A percentile compares a stretch with the other conserved stretches of the same genome.
phyloP scores from a whole-genome alignment of 2,888 invertebrate genomes.

The Blastobasis lacticolella region DNA sequence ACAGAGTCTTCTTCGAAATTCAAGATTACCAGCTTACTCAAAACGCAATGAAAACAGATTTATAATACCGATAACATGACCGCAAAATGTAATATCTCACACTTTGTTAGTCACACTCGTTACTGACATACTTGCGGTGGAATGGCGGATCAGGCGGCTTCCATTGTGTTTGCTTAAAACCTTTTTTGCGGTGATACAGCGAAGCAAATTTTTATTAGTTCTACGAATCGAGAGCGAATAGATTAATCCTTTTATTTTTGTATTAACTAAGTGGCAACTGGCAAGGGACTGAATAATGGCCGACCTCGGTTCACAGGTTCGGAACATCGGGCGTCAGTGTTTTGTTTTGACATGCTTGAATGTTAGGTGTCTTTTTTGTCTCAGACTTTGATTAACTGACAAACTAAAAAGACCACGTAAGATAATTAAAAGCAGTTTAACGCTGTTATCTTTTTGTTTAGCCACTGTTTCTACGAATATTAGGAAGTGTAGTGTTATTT shows the following conservation, averaged over 20 bases:
- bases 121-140: constrained; percentile 25
- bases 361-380: too few species aligned
- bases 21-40: neutral
- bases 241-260: constrained; percentile 8
- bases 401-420: too few species aligned
- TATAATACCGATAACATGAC: constrained; percentile 21
- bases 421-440: too few species aligned
- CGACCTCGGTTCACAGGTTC: too few species aligned
- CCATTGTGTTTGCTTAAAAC: constrained; percentile 16
- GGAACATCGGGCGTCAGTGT: too few species aligned
- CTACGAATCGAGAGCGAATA: constrained; percentile 13
- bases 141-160: neutral
- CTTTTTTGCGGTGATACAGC: constrained; percentile 16
- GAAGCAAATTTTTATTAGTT: constrained; percentile 18
- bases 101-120: constrained; percentile 47
- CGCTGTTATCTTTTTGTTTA: too few species aligned
- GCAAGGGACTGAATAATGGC: too few species aligned
- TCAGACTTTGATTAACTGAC: too few species aligned
- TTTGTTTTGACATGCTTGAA: too few species aligned
- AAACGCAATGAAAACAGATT: neutral
- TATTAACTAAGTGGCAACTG: too few species aligned
- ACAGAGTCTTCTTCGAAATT: neutral
- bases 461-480: too few species aligned
- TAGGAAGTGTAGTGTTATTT: too few species aligned
- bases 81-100: constrained; percentile 48